Percentiles rank a stretch among this genome's conserved stretches.
Evolutionary conservation across 2,888 invertebrate genomes (phyloP).

Genomic region (Drosophila bunnanda): DNA sequence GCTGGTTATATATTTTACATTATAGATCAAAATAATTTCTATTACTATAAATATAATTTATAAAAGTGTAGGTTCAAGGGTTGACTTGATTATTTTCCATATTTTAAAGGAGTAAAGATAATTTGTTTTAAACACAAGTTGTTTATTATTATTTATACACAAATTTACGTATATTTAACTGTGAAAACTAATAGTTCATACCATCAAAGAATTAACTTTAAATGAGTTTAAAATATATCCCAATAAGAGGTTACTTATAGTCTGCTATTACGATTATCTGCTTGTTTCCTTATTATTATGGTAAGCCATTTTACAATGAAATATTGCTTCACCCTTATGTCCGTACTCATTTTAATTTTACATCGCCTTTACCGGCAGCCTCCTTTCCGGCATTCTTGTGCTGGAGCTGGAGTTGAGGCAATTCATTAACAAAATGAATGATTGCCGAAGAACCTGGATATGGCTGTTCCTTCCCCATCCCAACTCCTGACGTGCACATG

Average conservation of each 20-base stretch:
- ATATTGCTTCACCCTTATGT: slow-evolving; percentile 23
- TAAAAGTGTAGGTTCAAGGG: background rate
- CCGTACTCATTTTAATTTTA: slow-evolving; percentile 26
- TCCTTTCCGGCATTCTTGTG: slow-evolving; percentile 5
- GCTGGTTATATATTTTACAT: no score
- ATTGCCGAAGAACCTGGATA: slow-evolving; percentile 58
- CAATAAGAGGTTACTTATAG: background rate
- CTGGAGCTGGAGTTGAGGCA: slow-evolving; percentile 46
- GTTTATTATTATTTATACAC: background rate
- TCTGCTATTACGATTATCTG: background rate
- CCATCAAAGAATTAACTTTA: background rate
- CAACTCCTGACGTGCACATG: slow-evolving; percentile 48
- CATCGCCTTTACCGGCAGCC: slow-evolving; percentile 15
- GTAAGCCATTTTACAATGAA: slow-evolving; percentile 35
- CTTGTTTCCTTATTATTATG: slow-evolving; percentile 22
- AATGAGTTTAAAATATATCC: background rate
- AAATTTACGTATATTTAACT: background rate
- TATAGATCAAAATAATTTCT: background rate
- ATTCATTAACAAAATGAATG: slow-evolving; percentile 77
- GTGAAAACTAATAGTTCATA: background rate
- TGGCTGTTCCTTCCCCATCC: slow-evolving; percentile 32
- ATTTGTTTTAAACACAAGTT: background rate
- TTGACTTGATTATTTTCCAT: background rate
- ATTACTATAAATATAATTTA: background rate
- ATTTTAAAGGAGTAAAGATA: background rate